phyloP scores from a whole-genome alignment of 2,797 vertebrate species.

The Eulemur coronatus region DNA sequence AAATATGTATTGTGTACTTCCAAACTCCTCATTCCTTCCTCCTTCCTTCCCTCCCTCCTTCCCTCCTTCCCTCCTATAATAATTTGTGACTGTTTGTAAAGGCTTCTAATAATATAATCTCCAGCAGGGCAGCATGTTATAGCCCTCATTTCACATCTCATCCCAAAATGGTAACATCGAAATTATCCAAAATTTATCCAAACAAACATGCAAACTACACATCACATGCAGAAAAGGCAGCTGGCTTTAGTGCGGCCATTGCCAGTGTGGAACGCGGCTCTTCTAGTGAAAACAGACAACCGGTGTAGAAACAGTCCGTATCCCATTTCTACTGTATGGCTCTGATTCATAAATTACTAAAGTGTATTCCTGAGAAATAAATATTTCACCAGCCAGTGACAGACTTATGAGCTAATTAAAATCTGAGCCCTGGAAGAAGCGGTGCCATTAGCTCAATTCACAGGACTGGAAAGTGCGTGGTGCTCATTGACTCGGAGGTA shows the following conservation, averaged over 20 bases:
- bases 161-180: background rate
- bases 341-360: slow-evolving; percentile 75
- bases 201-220: background rate
- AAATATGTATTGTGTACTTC: background rate
- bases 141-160: background rate
- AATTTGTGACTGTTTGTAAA: background rate
- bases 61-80: background rate
- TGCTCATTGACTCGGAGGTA: slow-evolving; percentile 19
- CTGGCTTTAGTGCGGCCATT: background rate
- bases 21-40: rapidly evolving
- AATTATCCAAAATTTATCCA: background rate
- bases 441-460: slow-evolving; percentile 37
- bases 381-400: slow-evolving; percentile 78
- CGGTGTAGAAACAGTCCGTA: background rate
- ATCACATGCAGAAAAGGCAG: rapidly evolving
- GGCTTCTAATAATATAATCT: background rate
- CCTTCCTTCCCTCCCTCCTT: rapidly evolving
- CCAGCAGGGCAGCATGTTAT: background rate
- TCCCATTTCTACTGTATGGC: slow-evolving; percentile 28
- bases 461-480: background rate
- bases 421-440: slow-evolving; percentile 62
- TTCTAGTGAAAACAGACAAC: background rate
- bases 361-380: slow-evolving; percentile 78
- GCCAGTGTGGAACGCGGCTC: background rate
- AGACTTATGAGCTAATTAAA: slow-evolving; percentile 81